Evolutionary conservation across 2,888 invertebrate genomes (phyloP).

Genomic region (Erynnis tages): DNA sequence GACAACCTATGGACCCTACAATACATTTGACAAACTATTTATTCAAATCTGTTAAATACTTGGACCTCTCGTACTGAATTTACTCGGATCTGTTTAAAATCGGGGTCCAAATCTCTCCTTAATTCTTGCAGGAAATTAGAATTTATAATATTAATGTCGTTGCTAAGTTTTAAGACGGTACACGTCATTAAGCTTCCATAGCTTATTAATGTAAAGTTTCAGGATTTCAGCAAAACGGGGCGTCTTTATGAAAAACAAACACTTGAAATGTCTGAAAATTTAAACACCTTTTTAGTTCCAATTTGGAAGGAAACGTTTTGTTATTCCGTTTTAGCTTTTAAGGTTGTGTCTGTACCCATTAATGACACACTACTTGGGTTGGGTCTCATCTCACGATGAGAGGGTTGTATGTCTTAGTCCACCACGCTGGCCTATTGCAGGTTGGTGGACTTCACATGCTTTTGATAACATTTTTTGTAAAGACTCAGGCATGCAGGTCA

Average conservation of each 20-base stretch:
- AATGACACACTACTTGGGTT: too few species aligned
- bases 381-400: too few species aligned
- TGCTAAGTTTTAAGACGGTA: constrained; percentile 18
- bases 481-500: too few species aligned
- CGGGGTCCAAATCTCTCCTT: background rate
- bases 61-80: too few species aligned
- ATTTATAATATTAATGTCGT: constrained; percentile 20
- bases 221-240: constrained; percentile 7
- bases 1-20: too few species aligned
- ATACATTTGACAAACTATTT: too few species aligned
- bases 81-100: background rate
- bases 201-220: constrained; percentile 12
- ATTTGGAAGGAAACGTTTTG: background rate
- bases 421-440: too few species aligned
- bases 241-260: constrained; percentile 21
- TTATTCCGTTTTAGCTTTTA: background rate
- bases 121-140: constrained; percentile 14
- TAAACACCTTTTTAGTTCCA: constrained; percentile 15
- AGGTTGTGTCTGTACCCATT: too few species aligned
- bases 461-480: too few species aligned
- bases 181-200: constrained; percentile 13
- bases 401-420: background rate
- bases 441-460: too few species aligned
- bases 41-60: too few species aligned
- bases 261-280: constrained; percentile 5